Evolutionary conservation across 2,888 invertebrate species (phyloP).

Genomic region (Torymus auratus): DNA sequence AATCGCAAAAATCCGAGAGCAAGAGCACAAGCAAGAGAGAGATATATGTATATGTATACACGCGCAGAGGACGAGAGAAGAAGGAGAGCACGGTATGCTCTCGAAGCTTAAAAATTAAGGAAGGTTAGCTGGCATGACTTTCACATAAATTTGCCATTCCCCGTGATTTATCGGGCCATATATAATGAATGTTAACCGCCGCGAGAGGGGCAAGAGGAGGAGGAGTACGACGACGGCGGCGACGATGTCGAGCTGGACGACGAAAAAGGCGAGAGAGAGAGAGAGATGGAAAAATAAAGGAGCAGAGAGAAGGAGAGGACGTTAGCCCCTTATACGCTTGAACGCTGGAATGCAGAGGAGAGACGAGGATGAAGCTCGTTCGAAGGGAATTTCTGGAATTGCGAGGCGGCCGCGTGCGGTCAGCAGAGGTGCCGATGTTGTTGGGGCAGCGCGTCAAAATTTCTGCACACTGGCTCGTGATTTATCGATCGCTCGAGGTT

Average conservation of each 20-base stretch:
- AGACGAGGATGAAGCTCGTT: background rate
- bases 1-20: constrained; percentile 28
- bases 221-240: constrained; percentile 20
- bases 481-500: too few relatives aligned
- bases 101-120: constrained; percentile 64
- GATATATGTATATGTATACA: constrained; percentile 1
- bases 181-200: constrained; percentile 67
- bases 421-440: too few relatives aligned
- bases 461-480: too few relatives aligned
- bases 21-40: background rate
- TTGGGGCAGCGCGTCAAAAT: too few relatives aligned
- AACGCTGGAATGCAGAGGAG: background rate
- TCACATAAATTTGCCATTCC: constrained; percentile 72
- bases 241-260: background rate
- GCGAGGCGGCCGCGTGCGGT: background rate
- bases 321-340: background rate
- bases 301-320: constrained; percentile 21
- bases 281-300: constrained; percentile 24
- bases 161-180: constrained; percentile 69
- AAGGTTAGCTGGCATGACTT: constrained; percentile 64
- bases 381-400: background rate
- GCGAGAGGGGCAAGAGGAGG: constrained; percentile 45
- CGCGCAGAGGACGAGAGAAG: background rate
- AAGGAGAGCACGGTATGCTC: constrained; percentile 20
- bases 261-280: constrained; percentile 29